phyloP scores from a whole-genome alignment of 2,113 vertebrate genomes.

The Ariopsis seemanni region DNA sequence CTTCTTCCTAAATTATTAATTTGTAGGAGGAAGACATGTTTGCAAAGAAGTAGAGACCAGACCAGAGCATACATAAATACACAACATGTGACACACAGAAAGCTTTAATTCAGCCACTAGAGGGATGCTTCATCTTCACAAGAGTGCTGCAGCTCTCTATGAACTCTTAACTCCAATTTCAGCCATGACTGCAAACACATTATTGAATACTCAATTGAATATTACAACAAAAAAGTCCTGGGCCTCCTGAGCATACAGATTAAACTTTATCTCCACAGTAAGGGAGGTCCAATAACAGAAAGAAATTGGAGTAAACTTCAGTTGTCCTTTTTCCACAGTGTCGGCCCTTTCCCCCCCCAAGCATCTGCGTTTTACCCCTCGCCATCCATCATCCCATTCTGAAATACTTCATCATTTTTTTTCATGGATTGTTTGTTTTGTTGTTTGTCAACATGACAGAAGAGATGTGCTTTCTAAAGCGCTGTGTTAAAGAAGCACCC shows the following conservation, averaged over 20 bases:
- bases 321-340: conserved; percentile 10
- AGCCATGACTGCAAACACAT: conserved; percentile 40
- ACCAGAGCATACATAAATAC: not conserved
- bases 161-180: conserved; percentile 35
- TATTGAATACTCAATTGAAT: conserved; percentile 33
- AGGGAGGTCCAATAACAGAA: conserved; percentile 31
- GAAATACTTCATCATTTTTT: conserved; percentile 70
- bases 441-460: conserved; percentile 80
- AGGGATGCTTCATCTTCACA: conserved; percentile 65
- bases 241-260: conserved; percentile 46
- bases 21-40: conserved; percentile 5
- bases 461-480: conserved; percentile 78
- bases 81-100: not conserved
- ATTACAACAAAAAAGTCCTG: conserved; percentile 27
- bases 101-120: conserved; percentile 65
- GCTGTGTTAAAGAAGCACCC: conserved; percentile 75
- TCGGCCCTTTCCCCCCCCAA: conserved; percentile 39
- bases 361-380: conserved; percentile 59
- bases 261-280: conserved; percentile 35
- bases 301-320: conserved; percentile 35
- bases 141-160: conserved; percentile 11
- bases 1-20: conserved; percentile 12
- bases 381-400: conserved; percentile 71
- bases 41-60: not conserved
- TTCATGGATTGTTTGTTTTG: conserved; percentile 75